A percentile compares a stretch with the other conserved stretches of the same genome.
These are phyloP conservation scores for cat (Felis catus) DNA, from an alignment of 2,113 vertebrate genomes.

Conservation along the genomic window DNA sequence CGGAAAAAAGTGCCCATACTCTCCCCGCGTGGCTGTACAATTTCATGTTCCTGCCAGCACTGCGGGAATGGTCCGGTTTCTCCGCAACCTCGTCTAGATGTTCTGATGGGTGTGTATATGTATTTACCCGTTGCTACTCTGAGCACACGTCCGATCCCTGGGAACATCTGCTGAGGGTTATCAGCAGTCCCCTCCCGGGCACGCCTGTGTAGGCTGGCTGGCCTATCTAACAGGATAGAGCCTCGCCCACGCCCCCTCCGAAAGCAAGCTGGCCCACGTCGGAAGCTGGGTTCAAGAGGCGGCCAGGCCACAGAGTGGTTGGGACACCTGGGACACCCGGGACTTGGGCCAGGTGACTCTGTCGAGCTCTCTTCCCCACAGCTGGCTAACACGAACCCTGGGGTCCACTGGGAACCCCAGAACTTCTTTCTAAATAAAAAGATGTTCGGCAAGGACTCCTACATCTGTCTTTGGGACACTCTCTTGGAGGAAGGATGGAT, in stretches of 20 bases:
- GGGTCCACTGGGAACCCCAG: not conserved
- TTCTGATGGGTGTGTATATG: not conserved
- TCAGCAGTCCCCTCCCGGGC: rapidly evolving
- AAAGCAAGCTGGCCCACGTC: not conserved
- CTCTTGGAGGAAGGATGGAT: not conserved
- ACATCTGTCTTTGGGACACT: not conserved
- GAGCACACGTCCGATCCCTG: not conserved
- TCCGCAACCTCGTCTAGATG: rapidly evolving
- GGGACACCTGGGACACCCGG: too few relatives aligned
- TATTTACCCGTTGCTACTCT: too few relatives aligned
- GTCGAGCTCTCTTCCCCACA: not conserved
- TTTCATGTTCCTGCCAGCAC: not conserved
- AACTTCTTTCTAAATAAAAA: not conserved
- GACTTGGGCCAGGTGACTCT: not conserved
- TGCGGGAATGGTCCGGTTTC: not conserved
- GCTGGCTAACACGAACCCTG: not conserved
- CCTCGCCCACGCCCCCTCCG: not conserved
- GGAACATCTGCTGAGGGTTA: not conserved
- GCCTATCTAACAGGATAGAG: rapidly evolving
- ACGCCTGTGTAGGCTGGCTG: not conserved
- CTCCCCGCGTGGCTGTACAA: rapidly evolving
- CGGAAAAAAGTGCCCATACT: rapidly evolving
- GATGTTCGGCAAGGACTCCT: not conserved
- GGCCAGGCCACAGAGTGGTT: rapidly evolving
- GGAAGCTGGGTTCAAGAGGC: not conserved